Base-by-base conservation (phyloP, 2,797 vertebrate species). In the Brachymystax lenok region DNA sequence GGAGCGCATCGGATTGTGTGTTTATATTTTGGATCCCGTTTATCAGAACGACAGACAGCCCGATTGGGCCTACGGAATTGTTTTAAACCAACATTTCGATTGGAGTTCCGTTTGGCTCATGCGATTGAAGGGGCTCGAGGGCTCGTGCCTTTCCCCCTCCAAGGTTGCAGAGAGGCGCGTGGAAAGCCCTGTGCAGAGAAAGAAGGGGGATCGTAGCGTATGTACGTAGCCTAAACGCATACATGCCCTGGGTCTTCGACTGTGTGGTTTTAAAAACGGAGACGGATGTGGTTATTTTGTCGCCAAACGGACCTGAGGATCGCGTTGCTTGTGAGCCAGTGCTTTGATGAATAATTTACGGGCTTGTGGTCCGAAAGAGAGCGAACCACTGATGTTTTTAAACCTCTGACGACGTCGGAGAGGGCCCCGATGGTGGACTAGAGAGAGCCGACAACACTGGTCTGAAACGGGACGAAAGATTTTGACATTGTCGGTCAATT, bases 271-370 rank as follows among this genome's bases (percentile, higher is more conserved):
- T 35, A 35, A 13, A 35, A 3, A 70, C 35, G 40, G 63, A 61
- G 13, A 12, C 2, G 27, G 54, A 19, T 30, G 28, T 24, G 69
- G 76, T 79, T 76, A 73, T 73, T 75, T 74, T 68, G 19, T 59
- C 24, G 69, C 78, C 67, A 74, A 40, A 3, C n/a, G n/a, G 82
- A 82, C 0, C 68, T 70, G 80, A 74, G 74, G 78, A 72, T 69
- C 79, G 68, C 28, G 46, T 76, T 69, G 76, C 83, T 69, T 40
- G 21, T 72, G 80, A 77, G 69, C 75, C 69, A 75, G 76, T 71
- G 89, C 87, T 89, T 92, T 83, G 86, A 92, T 92, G 90, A 91
- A 91, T 91, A 87, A 91, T 92, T 91, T 52, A 89, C 84, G 75
- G 83, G 82, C 61, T 75, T 82, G 33, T 81, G 75, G 79, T 82